Conservation (phyloP, 2,797 vertebrate genomes). For the Mus minutoides region DNA sequence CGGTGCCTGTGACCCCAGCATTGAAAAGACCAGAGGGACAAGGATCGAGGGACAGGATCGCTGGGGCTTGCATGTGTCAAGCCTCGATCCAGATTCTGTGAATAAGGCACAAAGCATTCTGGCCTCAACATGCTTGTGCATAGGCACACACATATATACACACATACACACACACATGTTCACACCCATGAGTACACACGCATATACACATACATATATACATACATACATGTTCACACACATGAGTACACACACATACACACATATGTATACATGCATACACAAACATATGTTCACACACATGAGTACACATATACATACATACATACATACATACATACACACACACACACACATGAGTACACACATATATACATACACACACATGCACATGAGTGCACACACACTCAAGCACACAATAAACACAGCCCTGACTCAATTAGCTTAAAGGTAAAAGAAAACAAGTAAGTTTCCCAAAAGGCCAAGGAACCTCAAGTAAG, state of each 20-base stretch:
- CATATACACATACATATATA: too few relatives aligned
- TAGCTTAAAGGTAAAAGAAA: constrained; percentile 23
- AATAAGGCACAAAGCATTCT: not conserved
- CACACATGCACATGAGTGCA: not conserved
- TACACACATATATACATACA: not conserved
- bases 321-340: too few relatives aligned
- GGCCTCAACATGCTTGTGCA: not conserved
- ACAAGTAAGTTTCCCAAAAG: not conserved
- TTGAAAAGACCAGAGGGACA: not conserved
- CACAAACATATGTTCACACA: too few relatives aligned
- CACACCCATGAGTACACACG: not conserved
- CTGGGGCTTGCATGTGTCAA: not conserved
- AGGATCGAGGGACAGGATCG: not conserved
- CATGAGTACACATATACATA: not conserved
- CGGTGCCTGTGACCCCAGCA: not conserved
- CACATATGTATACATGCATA: too few relatives aligned
- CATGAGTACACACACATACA: not conserved
- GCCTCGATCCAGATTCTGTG: not conserved
- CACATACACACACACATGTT: not conserved
- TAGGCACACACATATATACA: too few relatives aligned
- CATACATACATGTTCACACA: not conserved
- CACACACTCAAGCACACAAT: not conserved
- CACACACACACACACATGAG: not conserved
- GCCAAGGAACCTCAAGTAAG: not conserved
- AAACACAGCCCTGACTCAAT: not conserved